Conservation (phyloP, 2,888 invertebrate species). For the Leistus spinibarbis region DNA sequence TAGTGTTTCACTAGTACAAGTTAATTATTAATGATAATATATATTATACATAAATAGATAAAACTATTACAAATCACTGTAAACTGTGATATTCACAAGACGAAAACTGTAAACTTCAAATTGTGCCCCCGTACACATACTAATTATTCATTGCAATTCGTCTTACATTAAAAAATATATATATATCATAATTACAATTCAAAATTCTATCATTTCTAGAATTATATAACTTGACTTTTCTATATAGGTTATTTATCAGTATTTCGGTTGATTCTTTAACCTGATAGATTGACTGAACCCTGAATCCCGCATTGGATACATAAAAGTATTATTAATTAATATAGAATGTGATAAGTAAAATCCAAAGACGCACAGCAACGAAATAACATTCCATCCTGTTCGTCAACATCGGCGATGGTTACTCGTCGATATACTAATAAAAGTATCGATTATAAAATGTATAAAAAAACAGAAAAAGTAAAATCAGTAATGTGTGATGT, state of each 20-base stretch:
- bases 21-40: slow-evolving; percentile 36
- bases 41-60: slow-evolving; percentile 32
- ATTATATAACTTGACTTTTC: background rate
- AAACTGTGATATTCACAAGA: slow-evolving; percentile 42
- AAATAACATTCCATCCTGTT: slow-evolving; percentile 37
- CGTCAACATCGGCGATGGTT: slow-evolving; percentile 8
- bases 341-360: slow-evolving; percentile 32
- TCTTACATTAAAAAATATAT: background rate
- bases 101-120: slow-evolving; percentile 41
- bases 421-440: background rate
- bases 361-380: slow-evolving; percentile 40
- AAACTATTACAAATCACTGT: slow-evolving; percentile 40
- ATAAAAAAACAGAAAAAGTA: background rate
- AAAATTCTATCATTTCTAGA: background rate
- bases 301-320: slow-evolving; percentile 23
- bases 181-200: background rate
- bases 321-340: slow-evolving; percentile 37
- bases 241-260: background rate
- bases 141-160: background rate
- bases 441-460: background rate
- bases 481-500: background rate
- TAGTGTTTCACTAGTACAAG: slow-evolving; percentile 39
- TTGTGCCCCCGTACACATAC: slow-evolving; percentile 23
- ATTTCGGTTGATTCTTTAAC: slow-evolving; percentile 22
- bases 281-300: slow-evolving; percentile 34